Evolutionary conservation across 1,140 invertebrate genomes (phyloP), one percentile per base, ranked within the genome.

Genomic region (Tribolium castaneum): DNA sequence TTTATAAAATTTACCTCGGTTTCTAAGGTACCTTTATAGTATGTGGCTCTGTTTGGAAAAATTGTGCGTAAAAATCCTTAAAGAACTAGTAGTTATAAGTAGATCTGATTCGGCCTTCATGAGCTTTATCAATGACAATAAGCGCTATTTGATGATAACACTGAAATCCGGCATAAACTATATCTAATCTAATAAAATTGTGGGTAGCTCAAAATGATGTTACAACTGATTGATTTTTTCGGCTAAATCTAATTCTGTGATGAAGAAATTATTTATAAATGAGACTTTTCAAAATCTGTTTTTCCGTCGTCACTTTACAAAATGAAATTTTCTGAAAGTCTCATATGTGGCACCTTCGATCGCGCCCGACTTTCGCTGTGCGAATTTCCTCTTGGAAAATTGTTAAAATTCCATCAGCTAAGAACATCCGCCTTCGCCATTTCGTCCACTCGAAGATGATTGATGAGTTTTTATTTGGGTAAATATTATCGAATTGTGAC

Each of bases 391-490:
- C 39, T 45, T 30, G n/a, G 39, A 10, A 45, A 45, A 45, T 45
- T 45, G 39, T 45, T 45, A n/a, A 45, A 45, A 66, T 66, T 35
- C 10, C 54, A 35, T 66, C 22, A 66, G 30, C 14, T 35, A 12
- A 66, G 34, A 34, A 35, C 34, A 30, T 30, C 25, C 25, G 25
- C 25, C 25, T 3, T 6, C 25, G 25, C 25, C 25, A 30, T 30
- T 30, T 30, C 25, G 25, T 30, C 25, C 25, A 66, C 59, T 66
- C 30, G 12, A 66, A 66, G 12, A 66, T 66, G 59, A 66, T 39
- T 66, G 59, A 66, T 66, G 59, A 66, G 30, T 66, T 66, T 25
- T 66, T 66, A 66, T 66, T 66, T 66, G 9, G 59, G 14, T 14
- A 66, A 66, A 66, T 66, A 66, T 25, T 19, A 22, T 10, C n/a